A percentile compares a stretch with the other conserved stretches of the same genome.
Evolutionary conservation across 1,140 invertebrate genomes (phyloP).

Genomic region (Proales similis): DNA sequence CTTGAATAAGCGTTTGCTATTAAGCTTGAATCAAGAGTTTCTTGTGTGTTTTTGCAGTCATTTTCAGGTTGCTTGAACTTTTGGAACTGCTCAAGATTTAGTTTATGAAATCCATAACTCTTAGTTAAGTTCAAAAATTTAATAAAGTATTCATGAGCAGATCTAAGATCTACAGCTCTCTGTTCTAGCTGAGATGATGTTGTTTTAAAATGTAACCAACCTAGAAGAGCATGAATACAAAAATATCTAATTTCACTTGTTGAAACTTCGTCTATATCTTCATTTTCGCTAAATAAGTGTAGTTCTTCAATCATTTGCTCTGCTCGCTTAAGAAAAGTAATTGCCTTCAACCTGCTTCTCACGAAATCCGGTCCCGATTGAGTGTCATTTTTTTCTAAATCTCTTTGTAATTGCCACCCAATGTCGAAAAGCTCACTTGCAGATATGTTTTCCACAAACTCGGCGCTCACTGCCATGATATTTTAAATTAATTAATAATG

Average conservation of each 20-base stretch:
- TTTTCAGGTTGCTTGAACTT: background rate
- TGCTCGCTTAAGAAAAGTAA: background rate
- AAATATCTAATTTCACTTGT: conserved; percentile 68
- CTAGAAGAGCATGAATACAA: conserved; percentile 1
- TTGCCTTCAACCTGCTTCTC: too few species aligned
- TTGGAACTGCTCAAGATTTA: conserved; percentile 1
- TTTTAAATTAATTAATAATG: too few species aligned
- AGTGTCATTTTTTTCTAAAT: too few species aligned
- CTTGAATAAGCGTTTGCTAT: conserved; percentile 8
- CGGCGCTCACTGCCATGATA: too few species aligned
- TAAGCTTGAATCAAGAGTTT: conserved; percentile 20
- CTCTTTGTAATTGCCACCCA: too few species aligned
- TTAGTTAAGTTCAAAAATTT: conserved; percentile 23
- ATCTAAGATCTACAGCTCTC: background rate
- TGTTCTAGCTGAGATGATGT: background rate
- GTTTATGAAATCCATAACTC: conserved; percentile 27
- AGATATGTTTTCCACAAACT: too few species aligned
- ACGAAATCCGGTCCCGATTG: too few species aligned
- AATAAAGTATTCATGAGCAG: conserved; percentile 9
- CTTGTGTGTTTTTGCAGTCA: background rate
- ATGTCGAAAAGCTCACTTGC: too few species aligned
- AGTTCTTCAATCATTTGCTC: conserved; percentile 41
- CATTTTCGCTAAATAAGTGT: conserved; percentile 74
- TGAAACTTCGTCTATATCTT: conserved; percentile 73
- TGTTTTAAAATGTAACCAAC: background rate